Evolutionary conservation across 2,888 invertebrate genomes (phyloP), one percentile per base, ranked within the genome.

Genomic region (Mesorhabditis spiculigera): DNA sequence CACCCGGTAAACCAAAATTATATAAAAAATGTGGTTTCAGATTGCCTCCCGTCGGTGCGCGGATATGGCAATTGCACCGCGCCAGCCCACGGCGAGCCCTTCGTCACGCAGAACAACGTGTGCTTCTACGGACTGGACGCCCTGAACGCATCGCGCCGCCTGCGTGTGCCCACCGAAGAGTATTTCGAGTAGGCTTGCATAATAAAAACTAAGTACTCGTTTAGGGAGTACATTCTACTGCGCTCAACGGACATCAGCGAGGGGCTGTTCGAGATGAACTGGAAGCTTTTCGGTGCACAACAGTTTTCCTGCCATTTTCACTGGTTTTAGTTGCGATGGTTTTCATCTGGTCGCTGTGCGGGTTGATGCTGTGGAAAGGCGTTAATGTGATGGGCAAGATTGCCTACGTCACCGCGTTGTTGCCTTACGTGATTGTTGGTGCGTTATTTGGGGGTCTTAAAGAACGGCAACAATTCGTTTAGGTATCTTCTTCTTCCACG

Each of bases 361-460:
- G 72, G 10, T 50, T 79, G 28, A 79, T 79, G 16, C 72, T 83
- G 45, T 73, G 75, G 65, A 79, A 81, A 65, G 83, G 83, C 28
- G 79, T 83, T 61, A 77, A 81, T 43, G 71, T 78, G 64, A 79
- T 78, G 71, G 78, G 78, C 43, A 73, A 73, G 41, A 66, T 73
- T 4, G 70, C 75, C 10, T 75, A 74, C 66, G 74, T 82, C 13
- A 81, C 81, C 4, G 79, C 79, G 13, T 79, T 80, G 3, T 72
- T 83, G 5, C 83, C 83, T 6, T 83, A 83, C 70, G 70, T 78
- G n/a, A 79, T 83, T 62, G 78, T 83, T 65, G 68, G 78, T 43
- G 68, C 81, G 42, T 45, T 83, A 6, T 83, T 84, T 28, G 28
- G 28, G 28, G 28, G 28, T 28, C 28, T 28, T 28, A 1, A 28